Conservation (phyloP, 2,888 invertebrate genomes). For the Psococerastis gibbosa region DNA sequence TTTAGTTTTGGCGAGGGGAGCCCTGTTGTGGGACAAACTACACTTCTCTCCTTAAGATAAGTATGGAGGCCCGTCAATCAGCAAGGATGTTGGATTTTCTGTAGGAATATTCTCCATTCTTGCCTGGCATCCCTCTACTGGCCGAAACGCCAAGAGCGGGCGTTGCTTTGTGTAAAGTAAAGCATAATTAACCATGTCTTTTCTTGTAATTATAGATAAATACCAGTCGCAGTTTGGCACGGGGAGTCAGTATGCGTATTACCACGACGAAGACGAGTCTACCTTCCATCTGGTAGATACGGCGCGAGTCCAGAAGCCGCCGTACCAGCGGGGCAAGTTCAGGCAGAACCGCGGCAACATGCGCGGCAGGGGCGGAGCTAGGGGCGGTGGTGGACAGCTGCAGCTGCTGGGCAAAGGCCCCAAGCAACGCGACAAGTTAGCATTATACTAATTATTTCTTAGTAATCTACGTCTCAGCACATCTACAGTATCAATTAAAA, state of each 20-base stretch:
- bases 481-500: no score
- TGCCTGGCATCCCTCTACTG: no score
- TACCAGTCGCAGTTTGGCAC: constrained; percentile 85
- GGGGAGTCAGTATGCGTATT: constrained; percentile 94
- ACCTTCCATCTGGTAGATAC: constrained; percentile 97
- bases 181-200: no score
- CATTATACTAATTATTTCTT: background rate
- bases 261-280: constrained; percentile 96
- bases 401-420: constrained; percentile 65
- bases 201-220: constrained; percentile 39
- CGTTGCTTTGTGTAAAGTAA: no score
- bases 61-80: no score
- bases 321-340: constrained; percentile 83
- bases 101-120: no score
- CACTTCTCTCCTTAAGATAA: no score
- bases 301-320: constrained; percentile 70
- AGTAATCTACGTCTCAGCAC: no score
- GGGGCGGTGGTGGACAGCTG: constrained; percentile 55
- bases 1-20: no score
- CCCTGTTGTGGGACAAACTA: no score
- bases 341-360: constrained; percentile 59
- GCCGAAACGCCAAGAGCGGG: background rate
- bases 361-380: constrained; percentile 40
- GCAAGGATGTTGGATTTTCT: no score
- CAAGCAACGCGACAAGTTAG: constrained; percentile 36